Base-by-base conservation (phyloP, 2,888 invertebrate genomes). In the Clusia tigrina region DNA sequence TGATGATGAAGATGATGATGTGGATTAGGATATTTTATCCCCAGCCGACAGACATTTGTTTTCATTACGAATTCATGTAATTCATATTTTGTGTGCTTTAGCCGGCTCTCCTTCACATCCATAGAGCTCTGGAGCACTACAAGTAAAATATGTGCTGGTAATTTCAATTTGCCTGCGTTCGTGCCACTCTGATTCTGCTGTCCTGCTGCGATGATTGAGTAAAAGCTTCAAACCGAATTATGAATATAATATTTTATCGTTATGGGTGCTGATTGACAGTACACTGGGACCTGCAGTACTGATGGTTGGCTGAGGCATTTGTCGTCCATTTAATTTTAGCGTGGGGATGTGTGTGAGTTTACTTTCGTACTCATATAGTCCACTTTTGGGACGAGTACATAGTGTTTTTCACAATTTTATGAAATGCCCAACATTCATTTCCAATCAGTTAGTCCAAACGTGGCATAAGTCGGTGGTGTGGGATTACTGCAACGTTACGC, bases 1-100 rank as follows among this genome's bases (percentile, higher is more conserved):
- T n/a, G n/a, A n/a, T 48, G 15, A 5, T n/a, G 58, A 9, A 9
- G 20, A 58, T 18, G 25, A 60, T 15, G 23, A 37, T 59, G 60
- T 26, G 26, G 54, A 60, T 54, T 53, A 54, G 26, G 26, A 24
- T 24, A 46, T 20, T 25, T 54, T 25, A 80, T 77, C 68, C 64
- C n/a, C 67, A 79, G 73, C 71, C 76, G 78, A 78, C 80, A 78
- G 72, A n/a, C n/a, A n/a, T n/a, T 68, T 71, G 70, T 78, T 73
- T 73, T 77, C 72, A 78, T 78, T 74, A 74, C 65, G 72, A 74
- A 76, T 76, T 74, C 75, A 78, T 78, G 70, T 66, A 71, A 69
- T n/a, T n/a, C n/a, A n/a, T 76, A 64, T 54, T 63, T 63, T 63
- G 51, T 59, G 37, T 52, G 38, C 37, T 58, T 59, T 54, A 23